These are phyloP conservation scores for Alsophila aescularia DNA, from an alignment of 2,888 invertebrate genomes.

Conservation along the genomic window DNA sequence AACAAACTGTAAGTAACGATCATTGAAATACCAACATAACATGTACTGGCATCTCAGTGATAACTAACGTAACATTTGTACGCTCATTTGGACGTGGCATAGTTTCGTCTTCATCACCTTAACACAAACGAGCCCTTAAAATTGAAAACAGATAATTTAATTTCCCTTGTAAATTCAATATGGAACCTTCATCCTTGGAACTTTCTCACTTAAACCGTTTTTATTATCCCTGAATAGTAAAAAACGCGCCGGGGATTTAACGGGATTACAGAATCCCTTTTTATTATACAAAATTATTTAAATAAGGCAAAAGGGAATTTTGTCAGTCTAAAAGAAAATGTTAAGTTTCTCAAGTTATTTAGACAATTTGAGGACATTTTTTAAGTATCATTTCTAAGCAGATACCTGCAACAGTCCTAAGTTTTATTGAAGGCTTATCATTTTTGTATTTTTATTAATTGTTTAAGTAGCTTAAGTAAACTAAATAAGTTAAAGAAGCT, in stretches of 20 bases:
- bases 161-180: slow-evolving; percentile 22
- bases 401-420: neutral
- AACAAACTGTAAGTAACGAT: no score
- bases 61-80: no score
- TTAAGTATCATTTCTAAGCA: slow-evolving; percentile 4
- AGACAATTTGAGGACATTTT: slow-evolving; percentile 16
- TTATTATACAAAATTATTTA: slow-evolving; percentile 47
- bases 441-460: no score
- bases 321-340: slow-evolving; percentile 24
- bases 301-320: slow-evolving; percentile 38
- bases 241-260: slow-evolving; percentile 34
- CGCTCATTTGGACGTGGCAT: neutral
- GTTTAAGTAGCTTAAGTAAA: no score
- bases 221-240: slow-evolving; percentile 31
- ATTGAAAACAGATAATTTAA: slow-evolving; percentile 8
- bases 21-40: no score
- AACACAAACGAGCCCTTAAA: slow-evolving; percentile 28
- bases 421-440: slow-evolving; percentile 2
- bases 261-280: slow-evolving; percentile 41
- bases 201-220: slow-evolving; percentile 37
- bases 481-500: no score
- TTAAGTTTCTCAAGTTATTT: slow-evolving; percentile 18
- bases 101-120: neutral
- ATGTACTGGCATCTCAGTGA: no score
- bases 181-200: slow-evolving; percentile 29